These are phyloP conservation scores for Champsocephalus esox DNA, from an alignment of 2,797 vertebrate species.

Conservation along the genomic window DNA sequence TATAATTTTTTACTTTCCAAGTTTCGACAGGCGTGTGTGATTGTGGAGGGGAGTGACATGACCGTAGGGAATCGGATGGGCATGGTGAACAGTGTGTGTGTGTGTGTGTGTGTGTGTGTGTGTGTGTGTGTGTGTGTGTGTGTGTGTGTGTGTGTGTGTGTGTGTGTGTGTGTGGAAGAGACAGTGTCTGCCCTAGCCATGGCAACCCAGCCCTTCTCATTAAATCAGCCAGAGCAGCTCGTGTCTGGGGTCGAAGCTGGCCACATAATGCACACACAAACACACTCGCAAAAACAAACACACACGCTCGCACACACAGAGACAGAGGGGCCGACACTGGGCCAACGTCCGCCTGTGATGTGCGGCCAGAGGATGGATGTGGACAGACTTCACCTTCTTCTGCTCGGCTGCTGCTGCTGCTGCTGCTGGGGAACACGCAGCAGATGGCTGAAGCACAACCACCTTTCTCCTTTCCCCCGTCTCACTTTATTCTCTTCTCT, in stretches of 20 bases:
- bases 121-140: slow-evolving; percentile 27
- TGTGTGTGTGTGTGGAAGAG: slow-evolving; percentile 19
- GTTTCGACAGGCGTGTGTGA: slow-evolving; percentile 66
- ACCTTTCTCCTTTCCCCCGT: slow-evolving; percentile 71
- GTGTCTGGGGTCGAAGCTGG: slow-evolving; percentile 65
- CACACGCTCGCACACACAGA: slow-evolving; percentile 31
- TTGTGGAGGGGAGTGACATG: slow-evolving; percentile 54
- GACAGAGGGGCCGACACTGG: slow-evolving; percentile 67
- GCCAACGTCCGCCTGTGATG: slow-evolving; percentile 82
- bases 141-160: neutral
- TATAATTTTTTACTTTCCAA: slow-evolving; percentile 59
- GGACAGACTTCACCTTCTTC: slow-evolving; percentile 93
- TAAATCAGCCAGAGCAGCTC: slow-evolving; percentile 79
- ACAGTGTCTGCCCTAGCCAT: slow-evolving; percentile 55
- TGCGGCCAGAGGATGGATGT: slow-evolving; percentile 81
- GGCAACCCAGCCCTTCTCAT: slow-evolving; percentile 78
- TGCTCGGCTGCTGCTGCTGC: slow-evolving; percentile 84
- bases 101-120: slow-evolving; percentile 31
- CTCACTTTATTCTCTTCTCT: slow-evolving; percentile 39
- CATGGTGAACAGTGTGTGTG: slow-evolving; percentile 30
- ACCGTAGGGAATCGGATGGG: slow-evolving; percentile 43
- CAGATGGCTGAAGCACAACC: slow-evolving; percentile 89
- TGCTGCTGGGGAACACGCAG: slow-evolving; percentile 85
- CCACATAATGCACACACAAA: slow-evolving; percentile 53
- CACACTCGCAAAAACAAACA: slow-evolving; percentile 33